Percentiles rank a stretch among this genome's conserved stretches.
These are phyloP conservation scores for Eupeodes luniger DNA, from an alignment of 2,888 invertebrate genomes.

Conservation along the genomic window DNA sequence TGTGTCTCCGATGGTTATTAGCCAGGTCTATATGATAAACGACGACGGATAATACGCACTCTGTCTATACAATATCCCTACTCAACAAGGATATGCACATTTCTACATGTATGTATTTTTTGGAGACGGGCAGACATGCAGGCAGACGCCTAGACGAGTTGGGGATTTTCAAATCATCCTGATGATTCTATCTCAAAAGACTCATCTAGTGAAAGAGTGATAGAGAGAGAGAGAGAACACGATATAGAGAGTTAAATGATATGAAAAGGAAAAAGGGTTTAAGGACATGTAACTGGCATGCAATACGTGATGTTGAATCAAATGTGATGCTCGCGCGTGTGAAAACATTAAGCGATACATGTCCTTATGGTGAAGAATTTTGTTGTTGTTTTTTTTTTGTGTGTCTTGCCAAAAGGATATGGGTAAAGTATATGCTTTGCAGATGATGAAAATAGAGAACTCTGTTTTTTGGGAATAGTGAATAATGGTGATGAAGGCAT, in stretches of 20 bases:
- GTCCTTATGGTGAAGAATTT: slow-evolving; percentile 45
- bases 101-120: slow-evolving; percentile 2
- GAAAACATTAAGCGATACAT: slow-evolving; percentile 81
- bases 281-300: slow-evolving; percentile 77
- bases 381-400: not conserved
- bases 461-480: slow-evolving; percentile 44
- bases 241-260: slow-evolving; percentile 11
- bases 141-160: slow-evolving; percentile 68
- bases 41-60: slow-evolving; percentile 62
- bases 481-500: slow-evolving; percentile 31
- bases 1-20: slow-evolving; percentile 60
- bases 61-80: not conserved
- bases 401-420: not conserved
- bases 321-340: slow-evolving; percentile 84
- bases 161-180: slow-evolving; percentile 69
- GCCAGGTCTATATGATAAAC: slow-evolving; percentile 72
- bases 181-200: not conserved
- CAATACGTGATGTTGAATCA: slow-evolving; percentile 83
- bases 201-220: not conserved
- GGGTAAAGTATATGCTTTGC: not conserved
- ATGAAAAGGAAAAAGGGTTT: slow-evolving; percentile 65
- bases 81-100: slow-evolving; percentile 44
- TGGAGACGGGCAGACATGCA: slow-evolving; percentile 67
- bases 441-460: slow-evolving; percentile 49
- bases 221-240: not conserved